Base-by-base conservation (phyloP, 1,140 invertebrate species). In the Notospermus geniculatus region DNA sequence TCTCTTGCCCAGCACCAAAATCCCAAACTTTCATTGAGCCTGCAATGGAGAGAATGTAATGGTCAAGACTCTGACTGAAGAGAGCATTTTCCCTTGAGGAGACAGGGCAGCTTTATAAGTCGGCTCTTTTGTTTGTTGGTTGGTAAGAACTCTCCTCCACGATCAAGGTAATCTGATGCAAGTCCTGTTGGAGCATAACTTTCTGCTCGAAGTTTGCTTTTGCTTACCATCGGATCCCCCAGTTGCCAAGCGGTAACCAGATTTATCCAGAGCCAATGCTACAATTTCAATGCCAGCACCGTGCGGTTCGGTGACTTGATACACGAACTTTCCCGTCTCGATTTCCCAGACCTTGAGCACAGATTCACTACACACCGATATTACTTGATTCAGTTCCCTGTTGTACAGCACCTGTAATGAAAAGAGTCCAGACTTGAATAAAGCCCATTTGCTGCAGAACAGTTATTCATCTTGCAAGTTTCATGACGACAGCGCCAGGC, bases 1-100 rank as follows among this genome's bases (percentile, higher is more conserved):
- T 69, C 65, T 73, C 65, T 65, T 80, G 77, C 19, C 77, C 77
- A 23, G 79, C 74, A 17, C 76, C 77, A 70, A 78, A 72, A 61
- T 80, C 77, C 79, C 79, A 80, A 28, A 80, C 68, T 55, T 77
- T 77, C 29, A 80, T 57, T 25, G 79, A 80, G 7, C 78, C 78
- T 79, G 54, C 0, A 56, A 60, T 54, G 39, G 32, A 29, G 57
- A 23, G 15, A 41, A 28, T n/a, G n/a, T n/a, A n/a, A n/a, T n/a
- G n/a, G n/a, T n/a, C n/a, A n/a, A n/a, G n/a, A n/a, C n/a, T n/a
- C n/a, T n/a, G n/a, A n/a, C n/a, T n/a, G n/a, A n/a, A n/a, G n/a
- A n/a, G n/a, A n/a, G n/a, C n/a, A n/a, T n/a, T n/a, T n/a, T n/a
- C n/a, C n/a, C n/a, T n/a, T n/a, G n/a, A n/a, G n/a, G n/a, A n/a